These are phyloP conservation scores for Ptychochromis oligacanthus DNA, from an alignment of 2,113 vertebrate species.

Conservation along the genomic window DNA sequence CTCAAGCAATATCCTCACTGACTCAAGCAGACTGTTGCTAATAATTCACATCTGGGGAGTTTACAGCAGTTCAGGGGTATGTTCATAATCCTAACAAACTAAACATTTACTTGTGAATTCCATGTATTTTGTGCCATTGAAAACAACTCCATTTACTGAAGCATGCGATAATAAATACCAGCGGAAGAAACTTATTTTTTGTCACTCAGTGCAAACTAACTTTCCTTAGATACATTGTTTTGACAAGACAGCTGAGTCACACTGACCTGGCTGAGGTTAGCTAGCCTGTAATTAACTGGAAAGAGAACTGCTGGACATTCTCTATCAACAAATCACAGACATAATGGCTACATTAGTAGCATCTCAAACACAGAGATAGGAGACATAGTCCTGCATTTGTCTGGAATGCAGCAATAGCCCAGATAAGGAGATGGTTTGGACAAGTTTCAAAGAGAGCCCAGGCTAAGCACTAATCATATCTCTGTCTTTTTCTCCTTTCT, in stretches of 20 bases:
- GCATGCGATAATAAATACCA: conserved; percentile 14
- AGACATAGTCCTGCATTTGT: conserved; percentile 45
- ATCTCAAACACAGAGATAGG: conserved; percentile 32
- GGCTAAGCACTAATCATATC: conserved; percentile 45
- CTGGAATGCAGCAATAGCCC: conserved; percentile 52
- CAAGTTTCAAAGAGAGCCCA: conserved; percentile 40
- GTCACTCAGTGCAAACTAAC: background rate
- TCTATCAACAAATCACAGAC: conserved; percentile 58
- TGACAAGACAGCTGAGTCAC: conserved; percentile 20
- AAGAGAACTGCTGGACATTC: conserved; percentile 27
- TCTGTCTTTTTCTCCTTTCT: conserved; percentile 10
- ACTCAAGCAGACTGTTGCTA: conserved; percentile 25
- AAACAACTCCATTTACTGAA: background rate
- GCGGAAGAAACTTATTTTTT: background rate
- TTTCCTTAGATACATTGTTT: background rate
- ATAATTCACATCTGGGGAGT: background rate
- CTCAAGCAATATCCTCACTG: background rate
- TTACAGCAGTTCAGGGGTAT: background rate
- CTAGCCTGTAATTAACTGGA: conserved; percentile 31
- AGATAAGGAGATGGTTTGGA: conserved; percentile 53
- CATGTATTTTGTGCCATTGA: background rate
- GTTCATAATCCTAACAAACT: background rate
- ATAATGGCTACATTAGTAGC: conserved; percentile 61
- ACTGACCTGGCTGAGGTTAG: conserved; percentile 17
- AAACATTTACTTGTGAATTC: background rate